Evolutionary conservation across 2,888 invertebrate species (phyloP).

Genomic region (Blera fallax): DNA sequence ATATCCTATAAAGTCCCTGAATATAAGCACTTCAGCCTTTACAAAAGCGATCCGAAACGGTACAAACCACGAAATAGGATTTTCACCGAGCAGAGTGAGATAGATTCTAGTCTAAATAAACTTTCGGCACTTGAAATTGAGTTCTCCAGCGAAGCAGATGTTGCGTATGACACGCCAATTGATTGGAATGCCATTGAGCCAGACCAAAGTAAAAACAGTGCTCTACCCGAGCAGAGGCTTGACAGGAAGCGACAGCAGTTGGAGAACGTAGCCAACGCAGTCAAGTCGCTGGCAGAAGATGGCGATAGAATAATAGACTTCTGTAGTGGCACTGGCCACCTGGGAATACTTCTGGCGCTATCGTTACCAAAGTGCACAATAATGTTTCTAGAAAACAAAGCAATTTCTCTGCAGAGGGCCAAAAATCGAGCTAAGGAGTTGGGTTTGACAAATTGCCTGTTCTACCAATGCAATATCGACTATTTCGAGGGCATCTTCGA

Average conservation of each 20-base stretch:
- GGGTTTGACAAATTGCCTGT: slow-evolving; percentile 87
- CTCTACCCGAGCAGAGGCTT: slow-evolving; percentile 88
- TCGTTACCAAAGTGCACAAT: slow-evolving; percentile 90
- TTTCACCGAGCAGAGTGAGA: slow-evolving; percentile 89
- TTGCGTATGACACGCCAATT: slow-evolving; percentile 79
- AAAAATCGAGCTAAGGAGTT: slow-evolving; percentile 86
- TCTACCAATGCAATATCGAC: slow-evolving; percentile 95
- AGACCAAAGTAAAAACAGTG: slow-evolving; percentile 88
- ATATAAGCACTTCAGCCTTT: slow-evolving; percentile 78
- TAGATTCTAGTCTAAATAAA: slow-evolving; percentile 83
- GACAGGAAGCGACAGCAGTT: slow-evolving; percentile 92
- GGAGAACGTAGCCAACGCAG: slow-evolving; percentile 91
- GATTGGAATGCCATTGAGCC: slow-evolving; percentile 88
- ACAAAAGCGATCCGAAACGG: slow-evolving; percentile 88
- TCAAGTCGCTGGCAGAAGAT: slow-evolving; percentile 86
- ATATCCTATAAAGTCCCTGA: slow-evolving; percentile 75
- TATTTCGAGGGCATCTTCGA: slow-evolving; percentile 92
- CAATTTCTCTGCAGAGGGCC: slow-evolving; percentile 90
- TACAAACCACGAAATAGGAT: slow-evolving; percentile 88
- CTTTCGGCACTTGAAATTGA: slow-evolving; percentile 77
- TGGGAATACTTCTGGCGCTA: slow-evolving; percentile 92
- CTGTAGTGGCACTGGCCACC: slow-evolving; percentile 96
- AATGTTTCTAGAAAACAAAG: slow-evolving; percentile 95
- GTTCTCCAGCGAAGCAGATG: slow-evolving; percentile 76
- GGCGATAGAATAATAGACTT: slow-evolving; percentile 93